These are phyloP conservation scores for Spea bombifrons DNA, from an alignment of 2,113 vertebrate species.

Conservation along the genomic window DNA sequence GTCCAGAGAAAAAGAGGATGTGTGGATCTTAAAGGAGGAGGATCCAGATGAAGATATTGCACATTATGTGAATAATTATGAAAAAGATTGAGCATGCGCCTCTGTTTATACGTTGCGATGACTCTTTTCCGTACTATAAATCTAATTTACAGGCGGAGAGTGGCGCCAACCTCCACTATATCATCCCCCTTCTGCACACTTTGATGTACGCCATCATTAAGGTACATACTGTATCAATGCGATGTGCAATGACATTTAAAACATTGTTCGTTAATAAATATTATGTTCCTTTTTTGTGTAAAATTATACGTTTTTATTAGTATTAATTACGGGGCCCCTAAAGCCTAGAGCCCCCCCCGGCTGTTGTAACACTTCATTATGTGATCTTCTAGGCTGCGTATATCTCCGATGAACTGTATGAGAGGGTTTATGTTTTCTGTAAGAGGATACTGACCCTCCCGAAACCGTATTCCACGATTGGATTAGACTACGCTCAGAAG, in stretches of 20 bases:
- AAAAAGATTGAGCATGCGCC: no score
- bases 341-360: not conserved
- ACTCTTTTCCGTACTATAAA: not conserved
- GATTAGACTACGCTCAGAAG: slow-evolving; percentile 75
- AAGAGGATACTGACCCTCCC: slow-evolving; percentile 82
- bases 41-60: no score
- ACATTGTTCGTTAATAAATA: not conserved
- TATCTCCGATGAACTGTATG: slow-evolving; percentile 80
- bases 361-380: not conserved
- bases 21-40: no score
- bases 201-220: slow-evolving; percentile 86
- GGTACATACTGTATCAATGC: slow-evolving; percentile 74
- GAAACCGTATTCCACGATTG: slow-evolving; percentile 82
- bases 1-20: no score
- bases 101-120: no score
- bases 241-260: not conserved
- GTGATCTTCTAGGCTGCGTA: slow-evolving; percentile 68
- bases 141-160: slow-evolving; percentile 73
- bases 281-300: no score
- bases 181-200: slow-evolving; percentile 88
- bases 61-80: no score
- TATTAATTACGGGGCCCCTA: no score
- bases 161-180: slow-evolving; percentile 68
- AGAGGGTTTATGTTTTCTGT: slow-evolving; percentile 80
- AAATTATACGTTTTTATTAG: no score